A percentile compares a stretch with the other conserved stretches of the same genome.
These are phyloP conservation scores for Gyps fulvus DNA, from an alignment of 2,113 vertebrate species.

Conservation along the genomic window DNA sequence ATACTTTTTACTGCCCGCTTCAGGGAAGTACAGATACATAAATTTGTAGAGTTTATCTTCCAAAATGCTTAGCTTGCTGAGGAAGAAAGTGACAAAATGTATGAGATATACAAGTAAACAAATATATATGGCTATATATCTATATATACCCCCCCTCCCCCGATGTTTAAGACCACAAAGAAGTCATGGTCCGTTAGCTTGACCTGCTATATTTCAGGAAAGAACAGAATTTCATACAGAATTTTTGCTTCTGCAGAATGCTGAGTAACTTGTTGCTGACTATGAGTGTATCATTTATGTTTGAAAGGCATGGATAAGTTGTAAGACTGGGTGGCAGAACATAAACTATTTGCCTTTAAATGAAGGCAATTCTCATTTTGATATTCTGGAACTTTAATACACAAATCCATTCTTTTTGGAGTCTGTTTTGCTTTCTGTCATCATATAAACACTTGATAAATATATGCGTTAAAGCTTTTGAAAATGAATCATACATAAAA, in stretches of 20 bases:
- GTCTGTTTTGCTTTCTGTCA: background rate
- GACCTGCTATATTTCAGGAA: background rate
- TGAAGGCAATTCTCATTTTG: background rate
- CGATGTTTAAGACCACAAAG: background rate
- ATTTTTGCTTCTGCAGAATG: background rate
- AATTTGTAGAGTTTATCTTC: background rate
- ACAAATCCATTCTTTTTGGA: background rate
- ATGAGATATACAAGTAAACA: background rate
- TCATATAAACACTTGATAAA: background rate
- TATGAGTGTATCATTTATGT: background rate
- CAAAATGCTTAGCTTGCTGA: background rate
- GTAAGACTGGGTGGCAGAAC: background rate
- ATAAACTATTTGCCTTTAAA: background rate
- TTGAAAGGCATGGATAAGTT: background rate
- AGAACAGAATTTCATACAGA: background rate
- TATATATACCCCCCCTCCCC: rapidly evolving
- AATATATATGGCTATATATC: background rate
- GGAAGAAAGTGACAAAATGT: background rate
- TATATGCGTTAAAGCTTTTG: background rate
- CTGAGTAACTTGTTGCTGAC: background rate
- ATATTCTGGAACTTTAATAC: background rate
- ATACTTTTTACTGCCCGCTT: background rate
- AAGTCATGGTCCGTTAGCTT: background rate
- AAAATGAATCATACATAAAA: background rate
- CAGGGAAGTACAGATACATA: background rate